Conservation (phyloP, 2,113 vertebrate species). For the Empidonax traillii region DNA sequence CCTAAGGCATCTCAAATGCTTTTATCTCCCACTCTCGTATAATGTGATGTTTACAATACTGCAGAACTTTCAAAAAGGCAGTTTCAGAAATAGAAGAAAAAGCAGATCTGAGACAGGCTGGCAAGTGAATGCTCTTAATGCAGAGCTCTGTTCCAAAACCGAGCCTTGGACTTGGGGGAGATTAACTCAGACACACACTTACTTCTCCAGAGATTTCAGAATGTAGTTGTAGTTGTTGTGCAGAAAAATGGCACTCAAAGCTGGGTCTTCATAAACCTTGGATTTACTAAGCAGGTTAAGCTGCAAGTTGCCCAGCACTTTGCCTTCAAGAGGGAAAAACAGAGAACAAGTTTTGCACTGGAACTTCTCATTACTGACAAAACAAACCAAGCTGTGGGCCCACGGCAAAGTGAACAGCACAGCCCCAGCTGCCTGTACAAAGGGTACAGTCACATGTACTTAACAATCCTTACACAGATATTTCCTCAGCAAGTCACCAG, state of each 20-base stretch:
- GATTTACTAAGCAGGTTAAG: constrained; percentile 95
- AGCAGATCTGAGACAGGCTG: background rate
- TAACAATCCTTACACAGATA: background rate
- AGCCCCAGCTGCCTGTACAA: rapidly evolving
- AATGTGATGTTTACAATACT: background rate
- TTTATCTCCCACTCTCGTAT: background rate
- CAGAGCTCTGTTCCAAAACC: background rate
- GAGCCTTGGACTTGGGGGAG: background rate
- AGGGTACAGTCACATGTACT: background rate
- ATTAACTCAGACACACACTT: constrained; percentile 13
- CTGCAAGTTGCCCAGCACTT: constrained; percentile 96
- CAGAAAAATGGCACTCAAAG: constrained; percentile 93
- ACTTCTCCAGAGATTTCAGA: constrained; percentile 98
- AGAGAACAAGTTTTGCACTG: background rate
- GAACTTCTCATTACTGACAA: background rate
- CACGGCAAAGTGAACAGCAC: background rate
- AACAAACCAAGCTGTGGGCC: background rate
- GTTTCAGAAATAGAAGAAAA: background rate
- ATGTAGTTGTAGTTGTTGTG: constrained; percentile 99
- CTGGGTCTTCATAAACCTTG: constrained; percentile 95
- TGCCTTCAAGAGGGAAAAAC: constrained; percentile 77
- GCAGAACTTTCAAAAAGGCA: background rate
- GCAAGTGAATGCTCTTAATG: background rate
- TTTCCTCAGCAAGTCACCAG: background rate
- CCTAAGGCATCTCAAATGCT: background rate